Evolutionary conservation across 2,113 vertebrate species (phyloP).

Genomic region (Limanda limanda): DNA sequence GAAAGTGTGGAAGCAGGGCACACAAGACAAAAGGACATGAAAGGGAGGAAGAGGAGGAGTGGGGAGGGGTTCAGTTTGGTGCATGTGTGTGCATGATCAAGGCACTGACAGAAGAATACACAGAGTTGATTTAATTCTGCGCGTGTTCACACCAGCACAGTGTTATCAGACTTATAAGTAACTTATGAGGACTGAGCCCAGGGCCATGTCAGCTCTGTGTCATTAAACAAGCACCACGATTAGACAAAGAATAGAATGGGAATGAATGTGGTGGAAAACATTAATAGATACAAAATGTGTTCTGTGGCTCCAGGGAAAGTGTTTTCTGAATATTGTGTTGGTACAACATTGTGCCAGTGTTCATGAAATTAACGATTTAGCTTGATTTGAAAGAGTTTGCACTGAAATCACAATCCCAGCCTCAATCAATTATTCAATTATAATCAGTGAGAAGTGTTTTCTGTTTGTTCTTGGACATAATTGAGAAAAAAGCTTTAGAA

Average conservation of each 20-base stretch:
- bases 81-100: slow-evolving; percentile 3
- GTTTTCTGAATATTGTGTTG: not conserved
- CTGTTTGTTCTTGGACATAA: not conserved
- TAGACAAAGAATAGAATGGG: not conserved
- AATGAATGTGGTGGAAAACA: slow-evolving; percentile 2
- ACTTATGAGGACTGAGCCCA: not conserved
- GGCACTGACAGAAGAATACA: slow-evolving; percentile 24
- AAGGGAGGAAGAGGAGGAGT: slow-evolving; percentile 5
- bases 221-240: not conserved
- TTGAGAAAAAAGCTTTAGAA: not conserved
- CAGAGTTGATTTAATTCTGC: slow-evolving; percentile 24
- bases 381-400: not conserved
- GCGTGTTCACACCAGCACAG: slow-evolving; percentile 8
- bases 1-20: slow-evolving; percentile 16
- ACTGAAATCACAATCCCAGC: not conserved
- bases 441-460: not conserved
- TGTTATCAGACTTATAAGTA: not conserved
- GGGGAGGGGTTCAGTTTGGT: not conserved
- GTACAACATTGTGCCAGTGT: not conserved
- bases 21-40: slow-evolving; percentile 6
- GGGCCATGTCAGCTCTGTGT: slow-evolving; percentile 4
- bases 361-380: slow-evolving; percentile 2
- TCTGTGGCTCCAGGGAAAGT: not conserved
- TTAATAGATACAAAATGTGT: not conserved
- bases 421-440: not conserved